Percentiles rank a stretch among this genome's conserved stretches.
phyloP scores from a whole-genome alignment of 2,797 vertebrate genomes.

The Linurgus olivaceus region DNA sequence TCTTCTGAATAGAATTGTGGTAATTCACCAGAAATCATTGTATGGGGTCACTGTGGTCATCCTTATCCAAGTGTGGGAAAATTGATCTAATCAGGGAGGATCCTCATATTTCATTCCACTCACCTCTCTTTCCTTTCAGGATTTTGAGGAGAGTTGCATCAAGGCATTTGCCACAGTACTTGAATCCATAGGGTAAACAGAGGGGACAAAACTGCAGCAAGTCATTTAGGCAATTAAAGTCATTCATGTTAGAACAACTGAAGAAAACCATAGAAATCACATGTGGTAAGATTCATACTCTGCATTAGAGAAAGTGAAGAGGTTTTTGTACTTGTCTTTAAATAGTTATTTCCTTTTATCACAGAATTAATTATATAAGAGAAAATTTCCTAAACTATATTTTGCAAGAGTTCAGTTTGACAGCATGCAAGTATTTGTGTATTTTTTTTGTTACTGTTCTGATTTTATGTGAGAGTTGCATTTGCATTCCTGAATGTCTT shows the following conservation, averaged over 20 bases:
- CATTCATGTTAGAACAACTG: not conserved
- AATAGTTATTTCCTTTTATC: not conserved
- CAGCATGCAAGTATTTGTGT: not conserved
- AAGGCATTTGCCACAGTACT: not conserved
- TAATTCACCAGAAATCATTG: conserved; percentile 22
- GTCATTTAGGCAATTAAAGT: not conserved
- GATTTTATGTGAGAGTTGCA: not conserved
- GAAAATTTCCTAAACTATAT: not conserved
- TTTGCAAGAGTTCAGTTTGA: not conserved
- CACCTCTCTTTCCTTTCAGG: not conserved
- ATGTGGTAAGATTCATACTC: not conserved
- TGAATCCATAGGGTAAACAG: not conserved
- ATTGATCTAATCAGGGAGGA: not conserved
- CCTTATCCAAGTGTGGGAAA: not conserved
- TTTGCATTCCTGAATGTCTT: not conserved
- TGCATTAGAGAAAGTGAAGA: not conserved
- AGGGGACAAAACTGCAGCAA: not conserved
- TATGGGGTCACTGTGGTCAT: conserved; percentile 34
- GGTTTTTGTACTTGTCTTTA: not conserved
- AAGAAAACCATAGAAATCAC: not conserved
- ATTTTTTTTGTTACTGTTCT: not conserved
- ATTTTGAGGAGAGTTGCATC: not conserved
- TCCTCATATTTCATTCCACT: not conserved
- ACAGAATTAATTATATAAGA: not conserved
- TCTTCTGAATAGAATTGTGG: not conserved